Percentiles rank a stretch among this genome's conserved stretches.
Conservation (phyloP, 2,888 invertebrate genomes). For the Syritta pipiens region DNA sequence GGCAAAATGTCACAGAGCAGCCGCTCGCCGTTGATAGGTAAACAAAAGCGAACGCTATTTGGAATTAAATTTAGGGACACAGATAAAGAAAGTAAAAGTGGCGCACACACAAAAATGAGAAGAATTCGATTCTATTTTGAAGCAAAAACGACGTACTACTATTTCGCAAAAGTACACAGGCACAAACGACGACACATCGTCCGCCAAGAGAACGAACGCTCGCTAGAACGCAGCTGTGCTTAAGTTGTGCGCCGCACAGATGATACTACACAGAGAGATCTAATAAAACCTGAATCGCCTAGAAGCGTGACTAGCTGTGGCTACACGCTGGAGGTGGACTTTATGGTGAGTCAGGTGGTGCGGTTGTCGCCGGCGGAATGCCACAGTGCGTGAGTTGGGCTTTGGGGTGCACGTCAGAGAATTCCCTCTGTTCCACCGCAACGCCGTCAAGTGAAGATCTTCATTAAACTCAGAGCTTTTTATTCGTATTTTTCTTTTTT, state of each 20-base stretch:
- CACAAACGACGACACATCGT: constrained; percentile 43
- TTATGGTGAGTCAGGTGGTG: background rate
- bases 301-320: constrained; percentile 33
- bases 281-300: constrained; percentile 61
- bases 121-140: constrained; percentile 50
- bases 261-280: constrained; percentile 46
- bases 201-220: constrained; percentile 38
- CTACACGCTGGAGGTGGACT: constrained; percentile 34
- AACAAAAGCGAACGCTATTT: constrained; percentile 43
- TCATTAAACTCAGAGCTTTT: constrained; percentile 48
- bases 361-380: too few species aligned
- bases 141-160: constrained; percentile 54
- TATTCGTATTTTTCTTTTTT: background rate
- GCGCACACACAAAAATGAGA: constrained; percentile 22
- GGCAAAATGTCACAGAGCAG: background rate
- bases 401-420: too few species aligned
- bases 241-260: constrained; percentile 39
- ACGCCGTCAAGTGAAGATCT: constrained; percentile 54
- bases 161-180: constrained; percentile 42
- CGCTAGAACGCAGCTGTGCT: constrained; percentile 59
- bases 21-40: constrained; percentile 27
- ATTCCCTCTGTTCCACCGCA: too few species aligned
- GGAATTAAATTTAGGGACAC: constrained; percentile 13
- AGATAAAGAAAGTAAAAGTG: constrained; percentile 41
- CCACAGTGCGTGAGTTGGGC: too few species aligned